Base-by-base conservation (phyloP, 2,888 invertebrate species). In the Hyles lineata region DNA sequence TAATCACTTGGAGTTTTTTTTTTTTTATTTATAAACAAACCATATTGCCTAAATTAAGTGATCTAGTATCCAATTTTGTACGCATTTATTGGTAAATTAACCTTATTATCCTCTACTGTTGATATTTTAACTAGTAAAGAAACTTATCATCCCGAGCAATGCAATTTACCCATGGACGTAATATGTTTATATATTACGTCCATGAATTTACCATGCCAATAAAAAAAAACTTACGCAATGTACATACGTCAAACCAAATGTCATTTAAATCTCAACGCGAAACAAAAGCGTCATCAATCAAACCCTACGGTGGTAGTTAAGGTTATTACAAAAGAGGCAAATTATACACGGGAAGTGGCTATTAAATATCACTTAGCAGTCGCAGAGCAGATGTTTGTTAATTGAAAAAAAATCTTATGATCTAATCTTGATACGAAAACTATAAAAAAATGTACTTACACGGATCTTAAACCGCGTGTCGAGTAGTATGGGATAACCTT, bases 331-430 rank as follows among this genome's bases (percentile, higher is more conserved):
- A 67, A 50, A 63, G 63, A 43, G 43, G 67, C 67, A 21, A 50
- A 50, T 67, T 23, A 67, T 63, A 88, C 85, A 84, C 86, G 86
- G 86, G 87, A 83, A 86, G 85, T 78, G 50, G 79, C 83, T 87
- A 89, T 90, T 90, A 90, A 89, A 90, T 87, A 84, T 84, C 89
- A 89, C 87, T 90, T 89, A 86, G 77, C 77, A 74, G 76, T 63
- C 74, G 80, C 76, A 77, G 80, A 80, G 79, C 79, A 77, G 76
- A 81, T 77, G 76, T 72, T 77, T 78, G 76, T 75, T 81, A 83
- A 85, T 80, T 81, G 82, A 81, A 83, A 82, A 83, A 83, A 83
- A 81, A 79, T 77, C 81, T 79, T 79, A 76, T 78, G 79, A 75
- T 72, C 72, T 78, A 78, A 83, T 80, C 67, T 50, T 6, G 15